Base-by-base conservation (phyloP, 2,797 vertebrate species). In the Enteromius afrohamiltoni region DNA sequence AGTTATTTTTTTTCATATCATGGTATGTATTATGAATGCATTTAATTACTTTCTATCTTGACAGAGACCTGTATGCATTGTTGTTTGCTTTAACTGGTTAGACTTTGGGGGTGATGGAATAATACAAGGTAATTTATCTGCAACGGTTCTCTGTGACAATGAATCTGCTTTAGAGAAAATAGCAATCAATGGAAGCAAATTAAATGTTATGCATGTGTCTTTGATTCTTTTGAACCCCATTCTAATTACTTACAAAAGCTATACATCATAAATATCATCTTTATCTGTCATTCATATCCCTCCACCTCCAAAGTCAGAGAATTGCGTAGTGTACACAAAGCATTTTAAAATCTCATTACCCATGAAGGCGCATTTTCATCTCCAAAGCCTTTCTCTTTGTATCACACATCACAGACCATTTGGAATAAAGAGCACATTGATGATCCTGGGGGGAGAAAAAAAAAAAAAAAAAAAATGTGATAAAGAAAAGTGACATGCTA, bases 211-310 rank as follows among this genome's bases (percentile, higher is more conserved):
- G 75, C 85, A 78, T 23, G 82, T 83, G 82, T 85, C 89, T 90
- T 83, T 91, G 88, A 89, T 91, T 88, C 70, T 86, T 85, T 85
- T 86, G 89, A 92, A 91, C 80, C 80, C 67, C 87, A 69, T 67
- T 34, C 83, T 92, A 92, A 91, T 93, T 90, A 90, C 83, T 89
- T 42, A 84, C 67, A 86, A 86, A 87, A 87, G 78, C 85, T 86
- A 62, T 37, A 75, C 80, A 88, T 85, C 70, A 87, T 80, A 85
- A 81, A 75, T 83, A 49, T 80, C 5, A 26, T 82, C 69, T 47
- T 14, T 6, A 58, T 85, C 88, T 85, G 87, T 89, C 87, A 85
- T 77, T 88, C 85, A 76, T 74, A 85, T 74, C 62, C 80, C 47
- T 87, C 62, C 19, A 58, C 34, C 31, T 64, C 17, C 23, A 21